These are phyloP conservation scores for Drosophila nr. fundita DNA, from an alignment of 2,888 invertebrate species.

Conservation along the genomic window DNA sequence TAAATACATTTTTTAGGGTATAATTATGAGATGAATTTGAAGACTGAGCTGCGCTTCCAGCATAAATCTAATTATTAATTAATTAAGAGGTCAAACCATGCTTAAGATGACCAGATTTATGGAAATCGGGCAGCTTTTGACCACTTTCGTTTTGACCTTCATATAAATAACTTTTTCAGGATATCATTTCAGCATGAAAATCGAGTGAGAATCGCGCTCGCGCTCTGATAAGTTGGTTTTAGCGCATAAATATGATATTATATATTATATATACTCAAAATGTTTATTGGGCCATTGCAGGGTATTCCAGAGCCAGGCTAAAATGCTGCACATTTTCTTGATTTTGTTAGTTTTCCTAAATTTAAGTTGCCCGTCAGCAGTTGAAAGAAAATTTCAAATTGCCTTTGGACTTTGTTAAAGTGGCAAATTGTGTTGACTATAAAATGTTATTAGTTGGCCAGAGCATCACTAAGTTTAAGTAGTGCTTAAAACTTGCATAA, in stretches of 20 bases:
- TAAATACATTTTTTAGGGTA: too few species aligned
- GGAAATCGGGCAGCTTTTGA: too few species aligned
- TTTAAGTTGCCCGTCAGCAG: constrained; percentile 24
- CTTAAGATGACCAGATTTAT: too few species aligned
- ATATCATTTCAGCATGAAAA: background rate
- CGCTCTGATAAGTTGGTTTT: too few species aligned
- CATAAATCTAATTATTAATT: too few species aligned
- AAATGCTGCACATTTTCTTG: background rate
- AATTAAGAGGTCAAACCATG: too few species aligned
- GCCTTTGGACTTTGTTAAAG: constrained; percentile 44
- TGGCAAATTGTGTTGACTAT: constrained; percentile 74
- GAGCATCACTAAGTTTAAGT: constrained; percentile 61
- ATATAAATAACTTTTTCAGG: background rate
- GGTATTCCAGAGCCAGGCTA: background rate
- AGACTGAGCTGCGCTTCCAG: background rate
- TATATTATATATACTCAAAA: too few species aligned
- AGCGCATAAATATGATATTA: too few species aligned
- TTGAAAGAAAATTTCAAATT: constrained; percentile 18
- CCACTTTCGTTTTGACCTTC: background rate
- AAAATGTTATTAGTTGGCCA: constrained; percentile 69
- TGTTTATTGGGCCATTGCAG: background rate
- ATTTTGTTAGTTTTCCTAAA: background rate
- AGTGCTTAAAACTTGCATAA: constrained; percentile 55
- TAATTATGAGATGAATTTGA: too few species aligned
- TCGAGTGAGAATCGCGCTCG: too few species aligned